Evolutionary conservation across 1,140 invertebrate species (phyloP), one percentile per base, ranked within the genome.

Genomic region (Nautilus pompilius): DNA sequence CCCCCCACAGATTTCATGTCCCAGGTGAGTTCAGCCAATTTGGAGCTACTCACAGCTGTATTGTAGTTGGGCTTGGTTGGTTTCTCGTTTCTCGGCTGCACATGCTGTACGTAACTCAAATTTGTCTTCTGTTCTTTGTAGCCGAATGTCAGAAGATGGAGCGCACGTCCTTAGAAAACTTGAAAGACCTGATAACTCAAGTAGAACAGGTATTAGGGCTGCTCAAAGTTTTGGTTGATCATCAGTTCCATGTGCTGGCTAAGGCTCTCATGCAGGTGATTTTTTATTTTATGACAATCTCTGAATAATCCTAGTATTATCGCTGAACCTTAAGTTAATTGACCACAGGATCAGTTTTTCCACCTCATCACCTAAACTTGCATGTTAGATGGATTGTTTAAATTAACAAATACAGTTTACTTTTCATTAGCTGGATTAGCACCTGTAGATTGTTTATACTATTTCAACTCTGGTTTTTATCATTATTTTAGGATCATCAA

Each of bases 161-260:
- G 73, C 78, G 89, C 71, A 88, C 89, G 69, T 95, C 93, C 0
- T 80, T 96, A 29, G 88, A 89, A 62, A 87, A 91, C 22, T 79
- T 96, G 1, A 89, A 90, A 79, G 85, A 88, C 36, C 89, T 96
- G 68, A 87, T 95, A 28, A 87, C 86, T 61, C 89, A 93, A 76
- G 87, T 90, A 3, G 90, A 90, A 74, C 95, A 99, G 84, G 91
- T 96, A 69, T 82, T 98, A 34, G 92, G 91, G 29, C 83, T 99
- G n/a, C 96, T 95, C 93, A 91, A 91, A 76, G 89, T 99, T 45
- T 81, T 98, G 0, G 91, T 89, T 74, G 93, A 97, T 75, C 95
- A 98, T 82, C 91, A 96, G 76, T 91, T 98, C 75, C 90, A 95
- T 75, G 85, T 90, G 30, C 87, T 98, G 53, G 88, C 83, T 13